Conservation (phyloP, 2,888 invertebrate species). For the Pseudoips prasinana region DNA sequence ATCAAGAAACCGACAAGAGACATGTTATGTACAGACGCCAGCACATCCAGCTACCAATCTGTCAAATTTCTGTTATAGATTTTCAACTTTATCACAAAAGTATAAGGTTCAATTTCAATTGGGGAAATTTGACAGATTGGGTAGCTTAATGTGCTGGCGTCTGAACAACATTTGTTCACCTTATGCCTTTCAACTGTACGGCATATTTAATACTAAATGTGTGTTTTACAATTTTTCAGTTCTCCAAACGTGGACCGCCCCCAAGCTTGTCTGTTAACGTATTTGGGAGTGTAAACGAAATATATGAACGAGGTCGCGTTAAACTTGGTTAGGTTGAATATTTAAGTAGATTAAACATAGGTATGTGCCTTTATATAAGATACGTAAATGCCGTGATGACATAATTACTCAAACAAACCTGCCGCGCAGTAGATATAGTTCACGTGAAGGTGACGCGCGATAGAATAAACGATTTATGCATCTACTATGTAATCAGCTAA, state of each 20-base stretch:
- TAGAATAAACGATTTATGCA: conserved; percentile 17
- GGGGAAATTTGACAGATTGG: too few species aligned
- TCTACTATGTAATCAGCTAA: too few species aligned
- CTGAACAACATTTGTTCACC: too few species aligned
- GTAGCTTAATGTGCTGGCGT: too few species aligned
- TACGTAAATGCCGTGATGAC: conserved; percentile 13
- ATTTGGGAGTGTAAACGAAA: conserved; percentile 39
- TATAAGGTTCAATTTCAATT: too few species aligned
- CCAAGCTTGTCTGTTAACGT: conserved; percentile 37
- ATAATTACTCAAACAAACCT: conserved; percentile 13
- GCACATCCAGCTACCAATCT: too few species aligned
- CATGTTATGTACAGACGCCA: too few species aligned
- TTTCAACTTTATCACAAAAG: too few species aligned
- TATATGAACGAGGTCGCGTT: conserved; percentile 34
- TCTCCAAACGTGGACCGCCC: conserved; percentile 40
- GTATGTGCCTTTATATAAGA: conserved; percentile 14
- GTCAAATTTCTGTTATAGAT: too few species aligned
- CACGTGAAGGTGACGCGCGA: conserved; percentile 3
- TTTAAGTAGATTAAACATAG: conserved; percentile 30
- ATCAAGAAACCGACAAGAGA: too few species aligned
- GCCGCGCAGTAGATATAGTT: conserved; percentile 1
- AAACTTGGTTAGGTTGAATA: conserved; percentile 34
- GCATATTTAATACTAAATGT: conserved; percentile 65
- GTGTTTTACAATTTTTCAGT: conserved; percentile 64
- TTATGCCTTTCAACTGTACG: too few species aligned